These are phyloP conservation scores for Tachypleus tridentatus DNA, from an alignment of 1,140 invertebrate genomes.

Conservation along the genomic window DNA sequence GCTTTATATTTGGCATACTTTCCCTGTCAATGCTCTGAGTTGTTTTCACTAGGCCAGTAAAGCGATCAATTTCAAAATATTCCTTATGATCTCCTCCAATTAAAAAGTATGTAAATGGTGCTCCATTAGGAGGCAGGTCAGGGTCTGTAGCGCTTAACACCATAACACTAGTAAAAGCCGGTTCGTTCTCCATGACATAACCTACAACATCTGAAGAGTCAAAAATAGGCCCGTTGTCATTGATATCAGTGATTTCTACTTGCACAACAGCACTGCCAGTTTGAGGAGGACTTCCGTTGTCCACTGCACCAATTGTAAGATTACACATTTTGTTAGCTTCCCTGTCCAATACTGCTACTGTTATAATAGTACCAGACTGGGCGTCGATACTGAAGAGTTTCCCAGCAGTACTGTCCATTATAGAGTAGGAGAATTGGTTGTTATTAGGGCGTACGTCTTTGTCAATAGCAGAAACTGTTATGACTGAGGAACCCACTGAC, in stretches of 20 bases:
- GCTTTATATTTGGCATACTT: conserved; percentile 51
- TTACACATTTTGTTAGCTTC: conserved; percentile 87
- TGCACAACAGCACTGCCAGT: conserved; percentile 61
- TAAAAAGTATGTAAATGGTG: conserved; percentile 70
- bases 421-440: conserved; percentile 83
- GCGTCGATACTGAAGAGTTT: conserved; percentile 82
- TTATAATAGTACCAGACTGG: conserved; percentile 66
- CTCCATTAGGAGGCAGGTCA: conserved; percentile 81
- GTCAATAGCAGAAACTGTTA: conserved; percentile 71
- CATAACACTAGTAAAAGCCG: conserved; percentile 33
- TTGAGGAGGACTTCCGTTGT: conserved; percentile 70
- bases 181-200: conserved; percentile 49
- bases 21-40: conserved; percentile 20
- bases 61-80: conserved; percentile 59
- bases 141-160: conserved; percentile 71
- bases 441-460: conserved; percentile 83
- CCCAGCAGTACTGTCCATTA: conserved; percentile 66
- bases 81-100: conserved; percentile 63
- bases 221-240: conserved; percentile 87
- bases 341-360: conserved; percentile 61
- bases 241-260: conserved; percentile 77
- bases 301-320: conserved; percentile 76
- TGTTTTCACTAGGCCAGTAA: conserved; percentile 57
- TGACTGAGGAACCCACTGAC: conserved; percentile 53
- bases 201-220: conserved; percentile 65